Evolutionary conservation across 2,888 invertebrate species (phyloP).

Genomic region (Agrotis exclamationis): DNA sequence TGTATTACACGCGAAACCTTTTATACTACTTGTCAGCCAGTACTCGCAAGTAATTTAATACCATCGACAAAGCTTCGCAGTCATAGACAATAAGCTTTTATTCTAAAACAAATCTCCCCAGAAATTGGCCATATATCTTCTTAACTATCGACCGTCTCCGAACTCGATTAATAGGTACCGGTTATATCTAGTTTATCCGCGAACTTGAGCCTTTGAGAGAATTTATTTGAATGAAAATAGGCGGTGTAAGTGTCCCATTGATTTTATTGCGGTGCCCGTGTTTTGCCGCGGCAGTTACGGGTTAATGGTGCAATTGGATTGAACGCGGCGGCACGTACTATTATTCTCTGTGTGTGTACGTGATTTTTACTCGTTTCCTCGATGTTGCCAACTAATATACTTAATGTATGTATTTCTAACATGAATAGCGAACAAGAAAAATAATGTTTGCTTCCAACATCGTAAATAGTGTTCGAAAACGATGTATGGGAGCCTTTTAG

Average conservation of each 20-base stretch:
- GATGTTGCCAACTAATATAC: slow-evolving; percentile 43
- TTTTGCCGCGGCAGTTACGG: slow-evolving; percentile 76
- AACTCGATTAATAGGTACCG: slow-evolving; percentile 69
- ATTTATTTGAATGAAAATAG: slow-evolving; percentile 79
- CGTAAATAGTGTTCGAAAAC: slow-evolving; percentile 40
- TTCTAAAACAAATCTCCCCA: slow-evolving; percentile 75
- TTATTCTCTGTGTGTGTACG: slow-evolving; percentile 60
- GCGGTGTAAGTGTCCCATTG: slow-evolving; percentile 80
- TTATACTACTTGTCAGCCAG: slow-evolving; percentile 79
- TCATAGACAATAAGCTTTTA: slow-evolving; percentile 75
- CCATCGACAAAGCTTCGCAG: slow-evolving; percentile 64
- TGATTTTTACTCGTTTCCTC: slow-evolving; percentile 62
- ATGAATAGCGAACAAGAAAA: slow-evolving; percentile 52
- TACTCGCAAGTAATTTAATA: slow-evolving; percentile 78
- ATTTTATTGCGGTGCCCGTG: slow-evolving; percentile 80
- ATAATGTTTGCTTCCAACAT: slow-evolving; percentile 48
- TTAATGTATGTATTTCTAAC: slow-evolving; percentile 60
- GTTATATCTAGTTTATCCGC: slow-evolving; percentile 70
- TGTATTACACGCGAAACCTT: slow-evolving; percentile 80
- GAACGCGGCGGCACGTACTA: slow-evolving; percentile 56
- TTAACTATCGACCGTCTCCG: slow-evolving; percentile 60
- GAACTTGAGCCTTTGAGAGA: slow-evolving; percentile 68
- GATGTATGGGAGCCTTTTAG: slow-evolving; percentile 16
- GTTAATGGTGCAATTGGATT: slow-evolving; percentile 81
- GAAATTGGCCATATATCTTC: slow-evolving; percentile 74